phyloP scores from a whole-genome alignment of 2,113 vertebrate species.

The Pogonocichla stellata region DNA sequence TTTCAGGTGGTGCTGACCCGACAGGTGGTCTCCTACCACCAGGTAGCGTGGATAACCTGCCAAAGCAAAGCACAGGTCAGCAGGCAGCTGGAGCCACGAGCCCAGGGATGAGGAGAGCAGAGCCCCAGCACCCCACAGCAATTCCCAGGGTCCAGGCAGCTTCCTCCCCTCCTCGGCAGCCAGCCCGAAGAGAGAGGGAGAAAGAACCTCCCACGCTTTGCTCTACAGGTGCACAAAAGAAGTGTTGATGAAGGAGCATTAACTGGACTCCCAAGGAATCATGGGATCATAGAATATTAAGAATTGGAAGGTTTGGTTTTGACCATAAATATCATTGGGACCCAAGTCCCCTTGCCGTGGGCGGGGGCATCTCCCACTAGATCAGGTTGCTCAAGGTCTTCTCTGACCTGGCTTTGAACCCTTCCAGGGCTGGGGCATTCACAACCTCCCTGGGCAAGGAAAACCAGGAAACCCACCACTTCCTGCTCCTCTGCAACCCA shows the following conservation, averaged over 20 bases:
- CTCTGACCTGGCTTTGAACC: background rate
- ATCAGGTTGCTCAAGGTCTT: background rate
- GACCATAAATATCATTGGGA: background rate
- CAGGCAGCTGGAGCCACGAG: accelerated
- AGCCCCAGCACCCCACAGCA: background rate
- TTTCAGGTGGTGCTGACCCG: constrained; percentile 92
- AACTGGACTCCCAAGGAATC: background rate
- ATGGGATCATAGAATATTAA: background rate
- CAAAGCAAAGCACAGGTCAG: background rate
- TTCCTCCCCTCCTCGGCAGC: background rate
- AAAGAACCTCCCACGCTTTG: background rate
- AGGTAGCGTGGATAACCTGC: constrained; percentile 95
- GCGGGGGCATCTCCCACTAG: background rate
- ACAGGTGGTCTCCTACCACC: constrained; percentile 92
- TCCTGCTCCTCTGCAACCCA: background rate
- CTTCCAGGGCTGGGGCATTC: background rate
- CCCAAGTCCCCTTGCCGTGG: background rate
- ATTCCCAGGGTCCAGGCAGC: background rate
- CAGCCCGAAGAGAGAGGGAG: background rate
- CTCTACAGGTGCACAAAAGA: background rate
- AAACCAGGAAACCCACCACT: background rate
- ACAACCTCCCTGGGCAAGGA: background rate
- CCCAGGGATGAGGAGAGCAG: background rate
- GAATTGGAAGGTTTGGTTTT: background rate
- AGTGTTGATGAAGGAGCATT: background rate